These are phyloP conservation scores for Sceliomorpha sp. DNA, from an alignment of 2,888 invertebrate genomes.

Conservation along the genomic window DNA sequence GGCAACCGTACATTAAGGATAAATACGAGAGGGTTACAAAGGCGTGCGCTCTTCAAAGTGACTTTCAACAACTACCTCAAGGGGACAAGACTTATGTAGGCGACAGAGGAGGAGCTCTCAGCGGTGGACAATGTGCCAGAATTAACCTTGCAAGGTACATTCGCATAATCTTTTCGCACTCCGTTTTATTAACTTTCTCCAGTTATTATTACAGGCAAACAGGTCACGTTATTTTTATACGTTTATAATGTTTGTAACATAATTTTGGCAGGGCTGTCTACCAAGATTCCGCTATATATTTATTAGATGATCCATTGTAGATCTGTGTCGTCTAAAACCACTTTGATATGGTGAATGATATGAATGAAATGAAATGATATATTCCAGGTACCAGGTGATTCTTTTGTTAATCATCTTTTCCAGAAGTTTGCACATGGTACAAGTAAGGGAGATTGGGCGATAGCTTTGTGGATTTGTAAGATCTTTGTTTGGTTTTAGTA, in stretches of 20 bases:
- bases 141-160: conserved; percentile 86
- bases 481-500: no score
- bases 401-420: no score
- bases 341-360: no score
- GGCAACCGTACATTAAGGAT: conserved; percentile 83
- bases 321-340: no score
- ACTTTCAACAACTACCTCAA: conserved; percentile 84
- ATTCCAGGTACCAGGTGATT: no score
- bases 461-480: no score
- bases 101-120: conserved; percentile 86
- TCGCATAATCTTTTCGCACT: no score
- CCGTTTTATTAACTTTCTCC: background rate
- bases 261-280: conserved; percentile 84
- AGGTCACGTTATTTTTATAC: no score
- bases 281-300: conserved; percentile 87
- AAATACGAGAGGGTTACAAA: conserved; percentile 82
- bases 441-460: no score
- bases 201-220: no score
- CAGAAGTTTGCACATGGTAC: no score
- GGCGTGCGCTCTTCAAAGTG: conserved; percentile 78
- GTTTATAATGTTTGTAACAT: conserved; percentile 3
- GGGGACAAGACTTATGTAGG: conserved; percentile 87
- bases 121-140: conserved; percentile 88
- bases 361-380: no score
- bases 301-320: conserved; percentile 90